These are phyloP conservation scores for Corythaixoides concolor DNA, from an alignment of 2,113 vertebrate genomes.

Conservation along the genomic window DNA sequence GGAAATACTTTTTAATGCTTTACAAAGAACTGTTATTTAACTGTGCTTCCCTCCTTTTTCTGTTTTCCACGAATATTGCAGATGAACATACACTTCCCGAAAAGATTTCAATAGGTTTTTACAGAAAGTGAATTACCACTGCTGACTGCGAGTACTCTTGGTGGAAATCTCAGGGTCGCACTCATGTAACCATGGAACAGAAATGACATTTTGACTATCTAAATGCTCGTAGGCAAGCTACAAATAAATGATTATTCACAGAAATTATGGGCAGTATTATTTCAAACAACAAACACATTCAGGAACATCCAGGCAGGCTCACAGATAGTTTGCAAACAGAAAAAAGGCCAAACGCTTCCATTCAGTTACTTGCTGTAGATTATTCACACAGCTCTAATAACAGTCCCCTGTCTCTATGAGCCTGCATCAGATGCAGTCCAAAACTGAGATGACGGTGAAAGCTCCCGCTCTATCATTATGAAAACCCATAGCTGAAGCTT, in stretches of 20 bases:
- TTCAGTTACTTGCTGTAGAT: slow-evolving; percentile 36
- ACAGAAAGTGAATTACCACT: background rate
- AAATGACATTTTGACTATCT: slow-evolving; percentile 46
- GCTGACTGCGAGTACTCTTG: background rate
- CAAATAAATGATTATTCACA: slow-evolving; percentile 48
- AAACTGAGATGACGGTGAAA: slow-evolving; percentile 20
- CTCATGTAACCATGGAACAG: background rate
- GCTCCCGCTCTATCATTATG: background rate
- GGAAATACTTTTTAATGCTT: background rate
- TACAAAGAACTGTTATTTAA: background rate
- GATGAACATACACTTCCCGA: background rate
- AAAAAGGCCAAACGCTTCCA: slow-evolving; percentile 19
- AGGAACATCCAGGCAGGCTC: slow-evolving; percentile 27
- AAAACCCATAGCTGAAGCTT: background rate
- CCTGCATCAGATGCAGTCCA: slow-evolving; percentile 12
- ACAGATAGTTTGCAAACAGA: slow-evolving; percentile 42
- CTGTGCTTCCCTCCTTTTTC: background rate
- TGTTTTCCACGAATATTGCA: background rate
- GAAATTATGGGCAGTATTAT: slow-evolving; percentile 31
- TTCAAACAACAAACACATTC: slow-evolving; percentile 55
- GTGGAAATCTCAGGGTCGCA: slow-evolving; percentile 9
- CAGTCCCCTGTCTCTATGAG: slow-evolving; percentile 23
- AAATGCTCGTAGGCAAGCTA: background rate
- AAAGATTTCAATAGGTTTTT: background rate
- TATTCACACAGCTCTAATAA: slow-evolving; percentile 36